Evolutionary conservation across 2,113 vertebrate genomes (phyloP), one percentile per base, ranked within the genome.

Genomic region (Pedionomus torquatus): DNA sequence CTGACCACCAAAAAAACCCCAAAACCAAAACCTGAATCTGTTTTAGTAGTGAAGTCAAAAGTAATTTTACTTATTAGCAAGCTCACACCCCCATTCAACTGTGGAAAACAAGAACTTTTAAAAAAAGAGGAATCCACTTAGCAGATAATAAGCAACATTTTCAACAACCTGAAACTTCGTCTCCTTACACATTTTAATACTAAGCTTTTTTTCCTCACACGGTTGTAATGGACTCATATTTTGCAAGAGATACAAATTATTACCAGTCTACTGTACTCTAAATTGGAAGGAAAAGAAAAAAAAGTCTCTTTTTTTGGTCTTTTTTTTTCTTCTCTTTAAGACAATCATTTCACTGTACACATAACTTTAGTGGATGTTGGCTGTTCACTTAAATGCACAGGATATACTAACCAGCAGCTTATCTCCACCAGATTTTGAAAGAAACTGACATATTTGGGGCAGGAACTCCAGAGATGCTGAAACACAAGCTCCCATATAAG

Each of bases 381-480:
- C 39, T 65, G 26, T 87, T 94, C 63, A 74, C 33, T 70, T 54
- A 82, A 78, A 75, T 84, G 69, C 57, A 54, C 57, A 90, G 16
- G 14, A 64, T 39, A 57, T 43, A 82, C 11, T 37, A 90, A 44
- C 23, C n/a, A 74, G 64, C 69, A 94, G 48, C 37, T 91, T 31
- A 58, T 87, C 41, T 61, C 57, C 28, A 61, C 49, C 43, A 84
- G 30, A 70, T 33, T 66, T 21, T 78, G 28, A 87, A 89, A 93
- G 55, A 91, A 95, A 87, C 55, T 74, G 89, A 96, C 87, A 33
- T 70, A 97, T 91, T 3, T 91, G 46, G 89, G 83, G n/a, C 81
- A 87, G 17, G 54, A 84, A 89, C 43, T 81, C 64, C 17, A 81
- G 17, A 43, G n/a, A 74, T 31, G 44, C 46, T 6, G 2, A 60